Conservation (phyloP, 2,888 invertebrate genomes). For the Rhimphoctona megacephalus region DNA sequence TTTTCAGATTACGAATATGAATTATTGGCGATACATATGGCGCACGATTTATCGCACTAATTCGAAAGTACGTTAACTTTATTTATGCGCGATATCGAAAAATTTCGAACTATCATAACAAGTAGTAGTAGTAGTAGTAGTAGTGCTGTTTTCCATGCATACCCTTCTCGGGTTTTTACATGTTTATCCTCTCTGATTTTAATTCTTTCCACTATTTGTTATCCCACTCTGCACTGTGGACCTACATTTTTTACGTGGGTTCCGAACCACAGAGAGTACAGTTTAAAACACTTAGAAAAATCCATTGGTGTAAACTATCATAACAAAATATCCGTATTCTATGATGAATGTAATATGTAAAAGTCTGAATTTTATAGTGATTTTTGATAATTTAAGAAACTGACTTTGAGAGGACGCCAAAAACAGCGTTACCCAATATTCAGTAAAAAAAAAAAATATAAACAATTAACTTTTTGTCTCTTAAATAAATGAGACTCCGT, state of each 20-base stretch:
- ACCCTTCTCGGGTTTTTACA: no score
- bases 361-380: no score
- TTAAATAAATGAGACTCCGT: neutral
- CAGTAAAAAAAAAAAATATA: neutral
- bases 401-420: neutral
- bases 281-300: no score
- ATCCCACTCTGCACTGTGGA: no score
- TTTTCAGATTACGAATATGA: neutral
- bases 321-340: neutral
- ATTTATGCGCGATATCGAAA: neutral
- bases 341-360: neutral
- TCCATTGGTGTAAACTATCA: no score
- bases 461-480: neutral
- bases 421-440: neutral
- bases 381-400: neutral
- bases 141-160: no score
- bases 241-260: no score
- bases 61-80: neutral
- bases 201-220: no score
- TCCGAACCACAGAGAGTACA: no score
- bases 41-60: neutral
- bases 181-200: no score
- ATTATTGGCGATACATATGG: neutral
- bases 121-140: no score
- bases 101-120: neutral